phyloP scores from a whole-genome alignment of 2,888 invertebrate genomes.

The Deilephila porcellus region DNA sequence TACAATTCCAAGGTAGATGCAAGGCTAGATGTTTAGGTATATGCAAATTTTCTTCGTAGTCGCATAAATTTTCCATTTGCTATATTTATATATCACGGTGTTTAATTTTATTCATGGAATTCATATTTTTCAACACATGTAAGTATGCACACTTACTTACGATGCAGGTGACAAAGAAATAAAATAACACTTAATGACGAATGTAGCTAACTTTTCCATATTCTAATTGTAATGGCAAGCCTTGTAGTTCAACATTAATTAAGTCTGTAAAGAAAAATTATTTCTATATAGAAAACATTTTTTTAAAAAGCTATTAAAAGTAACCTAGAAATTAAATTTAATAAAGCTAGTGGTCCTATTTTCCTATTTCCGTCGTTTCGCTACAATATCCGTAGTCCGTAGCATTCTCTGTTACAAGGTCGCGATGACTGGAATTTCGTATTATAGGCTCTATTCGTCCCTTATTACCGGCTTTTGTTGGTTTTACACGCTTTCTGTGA shows the following conservation, averaged over 20 bases:
- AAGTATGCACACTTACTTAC: neutral
- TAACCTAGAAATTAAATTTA: neutral
- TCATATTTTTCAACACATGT: neutral
- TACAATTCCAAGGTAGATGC: neutral
- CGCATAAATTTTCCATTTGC: neutral
- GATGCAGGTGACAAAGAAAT: neutral
- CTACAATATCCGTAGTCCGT: slow-evolving; percentile 55
- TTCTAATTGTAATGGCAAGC: too few species aligned
- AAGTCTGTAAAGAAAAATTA: too few species aligned
- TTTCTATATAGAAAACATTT: too few species aligned
- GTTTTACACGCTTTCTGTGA: slow-evolving; percentile 63
- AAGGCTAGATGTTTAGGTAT: neutral
- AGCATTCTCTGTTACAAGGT: slow-evolving; percentile 58
- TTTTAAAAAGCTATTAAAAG: neutral
- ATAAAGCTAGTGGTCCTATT: neutral
- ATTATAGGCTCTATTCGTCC: slow-evolving; percentile 63
- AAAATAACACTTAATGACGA: neutral
- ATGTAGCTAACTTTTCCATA: neutral
- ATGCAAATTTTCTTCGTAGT: neutral
- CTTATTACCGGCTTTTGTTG: slow-evolving; percentile 68
- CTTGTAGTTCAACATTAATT: too few species aligned
- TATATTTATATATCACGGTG: too few species aligned
- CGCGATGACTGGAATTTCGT: slow-evolving; percentile 52
- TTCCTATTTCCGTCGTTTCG: slow-evolving; percentile 39
- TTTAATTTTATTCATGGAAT: neutral